These are phyloP conservation scores for Ostrea edulis DNA, from an alignment of 1,140 invertebrate genomes.

Conservation along the genomic window DNA sequence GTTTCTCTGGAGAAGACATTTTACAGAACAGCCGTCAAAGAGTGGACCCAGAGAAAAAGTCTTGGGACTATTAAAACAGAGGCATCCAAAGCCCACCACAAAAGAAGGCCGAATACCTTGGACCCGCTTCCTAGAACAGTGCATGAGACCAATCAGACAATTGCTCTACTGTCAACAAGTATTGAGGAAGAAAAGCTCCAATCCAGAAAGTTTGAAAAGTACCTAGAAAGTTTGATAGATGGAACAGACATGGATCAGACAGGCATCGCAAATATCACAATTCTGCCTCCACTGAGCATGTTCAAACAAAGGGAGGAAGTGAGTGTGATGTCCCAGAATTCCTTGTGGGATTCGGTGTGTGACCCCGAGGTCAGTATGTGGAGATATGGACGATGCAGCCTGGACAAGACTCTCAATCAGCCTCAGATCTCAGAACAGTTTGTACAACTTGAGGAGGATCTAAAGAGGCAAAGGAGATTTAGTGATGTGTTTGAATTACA, in stretches of 20 bases:
- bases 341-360: not conserved
- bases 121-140: conserved; percentile 31
- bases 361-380: conserved; percentile 10
- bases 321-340: not conserved
- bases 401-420: conserved; percentile 9
- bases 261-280: not conserved
- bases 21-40: not conserved
- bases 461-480: conserved; percentile 47
- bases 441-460: conserved; percentile 50
- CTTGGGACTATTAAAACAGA: not conserved
- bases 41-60: not conserved
- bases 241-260: conserved; percentile 13
- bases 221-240: conserved; percentile 51
- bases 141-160: conserved; percentile 20
- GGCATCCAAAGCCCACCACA: not conserved
- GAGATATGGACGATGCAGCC: not conserved
- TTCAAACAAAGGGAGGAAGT: conserved; percentile 20
- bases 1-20: conserved; percentile 8
- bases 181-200: conserved; percentile 56
- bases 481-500: conserved; percentile 58
- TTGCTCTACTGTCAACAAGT: conserved; percentile 41
- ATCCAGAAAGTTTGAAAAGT: conserved; percentile 53
- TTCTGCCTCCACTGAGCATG: not conserved
- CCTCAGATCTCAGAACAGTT: conserved; percentile 43
- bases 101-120: conserved; percentile 1